Conservation (phyloP, 2,888 invertebrate genomes). For the Hirudinaria manillensis region DNA sequence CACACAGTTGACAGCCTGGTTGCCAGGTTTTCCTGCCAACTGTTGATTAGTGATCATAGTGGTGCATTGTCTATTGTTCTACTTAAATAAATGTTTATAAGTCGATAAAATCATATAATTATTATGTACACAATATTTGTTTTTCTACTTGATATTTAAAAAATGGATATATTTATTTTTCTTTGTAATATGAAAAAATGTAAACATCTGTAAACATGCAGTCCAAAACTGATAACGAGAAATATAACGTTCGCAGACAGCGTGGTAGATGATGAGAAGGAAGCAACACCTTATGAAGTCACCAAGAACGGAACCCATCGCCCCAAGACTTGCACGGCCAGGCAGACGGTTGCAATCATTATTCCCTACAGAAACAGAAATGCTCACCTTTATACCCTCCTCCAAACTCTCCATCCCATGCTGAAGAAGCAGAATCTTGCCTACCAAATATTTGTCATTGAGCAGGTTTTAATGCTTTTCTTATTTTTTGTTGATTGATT, state of each 20-base stretch:
- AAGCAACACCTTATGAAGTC: conserved; percentile 49
- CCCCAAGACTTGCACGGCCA: conserved; percentile 67
- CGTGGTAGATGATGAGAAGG: not conserved
- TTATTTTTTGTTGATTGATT: too few relatives aligned
- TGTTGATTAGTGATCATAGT: too few relatives aligned
- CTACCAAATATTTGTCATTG: conserved; percentile 86
- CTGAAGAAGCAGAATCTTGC: conserved; percentile 84
- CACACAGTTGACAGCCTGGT: too few relatives aligned
- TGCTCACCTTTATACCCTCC: conserved; percentile 64
- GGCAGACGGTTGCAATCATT: conserved; percentile 81
- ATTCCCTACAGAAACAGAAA: conserved; percentile 83
- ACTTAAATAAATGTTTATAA: too few relatives aligned
- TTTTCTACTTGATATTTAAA: too few relatives aligned
- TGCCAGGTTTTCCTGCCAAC: too few relatives aligned
- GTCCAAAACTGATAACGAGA: not conserved
- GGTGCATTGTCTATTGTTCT: too few relatives aligned
- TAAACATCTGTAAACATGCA: too few relatives aligned
- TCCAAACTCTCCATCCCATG: conserved; percentile 70
- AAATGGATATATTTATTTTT: too few relatives aligned
- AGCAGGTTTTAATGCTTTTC: conserved; percentile 63
- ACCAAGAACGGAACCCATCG: conserved; percentile 67
- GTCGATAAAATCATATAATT: too few relatives aligned
- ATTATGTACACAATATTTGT: too few relatives aligned
- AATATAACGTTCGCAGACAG: conserved; percentile 47
- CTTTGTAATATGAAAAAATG: too few relatives aligned